Conservation (phyloP, 2,888 invertebrate species). For the Drosophila vallismaia region DNA sequence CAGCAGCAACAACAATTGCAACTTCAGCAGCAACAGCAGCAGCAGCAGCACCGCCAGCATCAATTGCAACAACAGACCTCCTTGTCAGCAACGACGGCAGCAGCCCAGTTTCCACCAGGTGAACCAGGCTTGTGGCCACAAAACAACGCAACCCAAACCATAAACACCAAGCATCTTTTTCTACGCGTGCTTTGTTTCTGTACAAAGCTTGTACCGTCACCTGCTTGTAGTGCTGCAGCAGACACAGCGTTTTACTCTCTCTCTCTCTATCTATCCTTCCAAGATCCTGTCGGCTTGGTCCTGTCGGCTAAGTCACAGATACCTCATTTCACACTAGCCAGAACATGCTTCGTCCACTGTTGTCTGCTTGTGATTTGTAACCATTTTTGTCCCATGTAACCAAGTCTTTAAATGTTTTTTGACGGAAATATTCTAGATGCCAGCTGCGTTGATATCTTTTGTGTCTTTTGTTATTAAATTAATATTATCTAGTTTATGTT, state of each 20-base stretch:
- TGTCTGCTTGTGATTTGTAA: slow-evolving; percentile 41
- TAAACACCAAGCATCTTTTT: slow-evolving; percentile 28
- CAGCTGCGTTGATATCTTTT: slow-evolving; percentile 28
- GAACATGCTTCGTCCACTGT: slow-evolving; percentile 39
- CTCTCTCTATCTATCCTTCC: slow-evolving; percentile 1
- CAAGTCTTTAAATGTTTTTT: slow-evolving; percentile 6
- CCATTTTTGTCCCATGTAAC: slow-evolving; percentile 9
- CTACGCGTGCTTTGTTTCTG: slow-evolving; percentile 66
- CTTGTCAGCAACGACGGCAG: slow-evolving; percentile 38
- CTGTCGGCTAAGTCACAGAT: slow-evolving; percentile 9
- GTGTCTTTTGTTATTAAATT: not conserved
- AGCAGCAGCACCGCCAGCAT: slow-evolving; percentile 26
- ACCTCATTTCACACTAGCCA: slow-evolving; percentile 27
- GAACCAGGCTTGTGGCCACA: slow-evolving; percentile 36
- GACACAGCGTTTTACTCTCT: slow-evolving; percentile 15
- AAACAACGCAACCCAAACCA: slow-evolving; percentile 32
- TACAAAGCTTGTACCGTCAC: slow-evolving; percentile 63
- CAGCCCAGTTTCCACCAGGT: slow-evolving; percentile 61
- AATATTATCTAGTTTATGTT: not conserved
- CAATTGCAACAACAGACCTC: slow-evolving; percentile 2
- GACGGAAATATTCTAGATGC: not conserved
- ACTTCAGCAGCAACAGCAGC: slow-evolving; percentile 49
- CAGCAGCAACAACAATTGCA: slow-evolving; percentile 58
- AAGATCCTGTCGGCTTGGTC: slow-evolving; percentile 24
- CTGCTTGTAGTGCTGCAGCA: slow-evolving; percentile 60